Base-by-base conservation (phyloP, 2,113 vertebrate species). In the Apeltes quadracus region DNA sequence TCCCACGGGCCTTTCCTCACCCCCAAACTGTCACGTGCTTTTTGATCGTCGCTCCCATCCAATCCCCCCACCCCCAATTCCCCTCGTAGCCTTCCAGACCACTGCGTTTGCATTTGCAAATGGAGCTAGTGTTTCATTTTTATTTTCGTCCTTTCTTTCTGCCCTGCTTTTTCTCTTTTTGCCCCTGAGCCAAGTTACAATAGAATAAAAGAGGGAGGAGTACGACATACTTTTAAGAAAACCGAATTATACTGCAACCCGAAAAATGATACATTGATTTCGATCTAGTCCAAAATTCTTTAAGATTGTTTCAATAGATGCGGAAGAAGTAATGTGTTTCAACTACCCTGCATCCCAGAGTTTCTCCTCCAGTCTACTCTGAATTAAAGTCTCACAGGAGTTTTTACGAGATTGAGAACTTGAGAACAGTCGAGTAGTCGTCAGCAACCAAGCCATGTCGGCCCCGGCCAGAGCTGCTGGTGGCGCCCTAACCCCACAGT, bases 1-100 rank as follows among this genome's bases (percentile, higher is more conserved):
- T 88, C 84, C 78, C 79, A 83, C 65, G 32, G 81, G 76, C 76
- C 44, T 79, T 66, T 73, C 57, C 81, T 85, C 81, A 82, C 80
- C 85, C 85, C 38, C 66, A 79, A 87, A 86, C 85, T 90, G 87
- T 88, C 83, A 87, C 84, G 59, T 46, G 63, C 59, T 75, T 73
- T 86, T 48, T 38, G 69, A 72, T 69, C 7, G 61, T 34, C 13
- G 5, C 8, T 79, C 69, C 41, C 46, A 39, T 59, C 61, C 1
- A 59, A 55, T 54, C 8, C 50, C 39, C 36, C 38, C 67, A 20
- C 43, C 38, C 3, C 39, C 34, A 32, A 38, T 34, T 27, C 64
- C 27, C 34, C 46, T 29, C 3, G 1, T 58, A 25, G 44, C 51
- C 61, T 10, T 56, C 27, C 70, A 23, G 3, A 1, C 56, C 25